Conservation (phyloP, 2,888 invertebrate genomes). For the Oasisia sp. region DNA sequence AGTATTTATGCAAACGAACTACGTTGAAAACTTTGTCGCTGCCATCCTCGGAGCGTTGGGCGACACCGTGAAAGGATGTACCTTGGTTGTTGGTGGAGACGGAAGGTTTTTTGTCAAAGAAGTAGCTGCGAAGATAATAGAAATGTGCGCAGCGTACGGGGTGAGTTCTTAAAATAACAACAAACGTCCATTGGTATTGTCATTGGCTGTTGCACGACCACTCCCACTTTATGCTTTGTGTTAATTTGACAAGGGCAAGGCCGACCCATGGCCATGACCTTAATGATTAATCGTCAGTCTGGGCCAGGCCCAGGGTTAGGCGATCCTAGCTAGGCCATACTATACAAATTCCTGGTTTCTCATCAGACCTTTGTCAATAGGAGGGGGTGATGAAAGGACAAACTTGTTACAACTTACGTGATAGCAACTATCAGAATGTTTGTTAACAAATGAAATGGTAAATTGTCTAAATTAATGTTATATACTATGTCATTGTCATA, state of each 20-base stretch:
- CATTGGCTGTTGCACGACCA: not conserved
- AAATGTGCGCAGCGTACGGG: slow-evolving; percentile 94
- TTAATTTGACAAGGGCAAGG: not conserved
- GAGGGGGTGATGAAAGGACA: no score
- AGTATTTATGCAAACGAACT: slow-evolving; percentile 82
- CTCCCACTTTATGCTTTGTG: not conserved
- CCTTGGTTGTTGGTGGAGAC: slow-evolving; percentile 95
- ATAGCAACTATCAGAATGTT: no score
- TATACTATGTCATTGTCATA: no score
- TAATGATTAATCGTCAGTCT: not conserved
- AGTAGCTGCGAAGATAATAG: slow-evolving; percentile 88
- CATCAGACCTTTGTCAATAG: no score
- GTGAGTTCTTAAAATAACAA: slow-evolving; percentile 70
- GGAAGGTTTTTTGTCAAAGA: slow-evolving; percentile 92
- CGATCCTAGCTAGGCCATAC: no score
- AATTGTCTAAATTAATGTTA: no score
- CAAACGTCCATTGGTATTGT: not conserved
- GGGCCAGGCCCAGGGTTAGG: no score
- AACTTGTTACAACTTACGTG: no score
- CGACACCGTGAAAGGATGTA: slow-evolving; percentile 66
- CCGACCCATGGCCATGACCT: not conserved
- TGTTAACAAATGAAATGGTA: no score
- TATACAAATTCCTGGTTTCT: no score
- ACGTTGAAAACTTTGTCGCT: slow-evolving; percentile 98
- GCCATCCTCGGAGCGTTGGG: slow-evolving; percentile 79